Conservation (phyloP, 2,888 invertebrate species). For the Drosophila falleni region DNA sequence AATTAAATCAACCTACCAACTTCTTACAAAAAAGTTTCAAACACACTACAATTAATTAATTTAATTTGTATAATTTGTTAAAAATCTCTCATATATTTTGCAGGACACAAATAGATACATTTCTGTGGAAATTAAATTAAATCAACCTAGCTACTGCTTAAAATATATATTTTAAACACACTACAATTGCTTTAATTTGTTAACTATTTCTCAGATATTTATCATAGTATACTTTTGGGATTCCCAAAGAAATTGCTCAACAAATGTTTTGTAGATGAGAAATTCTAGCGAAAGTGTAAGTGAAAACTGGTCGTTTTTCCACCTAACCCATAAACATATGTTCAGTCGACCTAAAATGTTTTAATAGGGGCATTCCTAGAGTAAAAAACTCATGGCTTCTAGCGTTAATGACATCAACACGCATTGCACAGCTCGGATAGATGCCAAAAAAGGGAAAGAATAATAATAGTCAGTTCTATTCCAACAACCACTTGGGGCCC, state of each 20-base stretch:
- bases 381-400: neutral
- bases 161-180: too few species aligned
- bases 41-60: too few species aligned
- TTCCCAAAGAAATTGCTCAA: too few species aligned
- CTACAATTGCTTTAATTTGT: too few species aligned
- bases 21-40: too few species aligned
- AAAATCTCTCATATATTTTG: too few species aligned
- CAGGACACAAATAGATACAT: neutral
- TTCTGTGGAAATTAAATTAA: neutral
- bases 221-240: too few species aligned
- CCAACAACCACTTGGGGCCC: slow-evolving; percentile 1
- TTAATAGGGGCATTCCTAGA: neutral
- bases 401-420: neutral
- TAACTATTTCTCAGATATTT: too few species aligned
- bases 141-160: too few species aligned
- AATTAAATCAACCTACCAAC: too few species aligned
- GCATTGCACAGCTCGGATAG: neutral
- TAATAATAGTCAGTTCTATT: neutral
- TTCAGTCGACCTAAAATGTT: neutral
- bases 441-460: slow-evolving; percentile 4
- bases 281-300: neutral
- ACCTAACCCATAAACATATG: neutral
- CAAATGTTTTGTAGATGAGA: neutral
- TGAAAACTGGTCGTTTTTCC: neutral
- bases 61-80: too few species aligned